Base-by-base conservation (phyloP, 2,888 invertebrate genomes). In the Hydropsyche betteni region DNA sequence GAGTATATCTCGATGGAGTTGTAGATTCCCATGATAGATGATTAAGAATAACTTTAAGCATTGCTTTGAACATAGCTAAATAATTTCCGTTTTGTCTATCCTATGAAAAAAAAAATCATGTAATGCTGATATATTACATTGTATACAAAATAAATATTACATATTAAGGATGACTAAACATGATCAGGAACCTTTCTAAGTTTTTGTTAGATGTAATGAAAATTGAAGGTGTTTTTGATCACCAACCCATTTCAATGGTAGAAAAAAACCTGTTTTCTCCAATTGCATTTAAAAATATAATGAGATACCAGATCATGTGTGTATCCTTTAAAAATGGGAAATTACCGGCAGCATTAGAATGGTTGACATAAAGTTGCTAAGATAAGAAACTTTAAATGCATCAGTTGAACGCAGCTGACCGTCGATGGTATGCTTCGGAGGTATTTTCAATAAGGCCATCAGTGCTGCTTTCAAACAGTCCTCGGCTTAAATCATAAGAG, bases 381-480 rank as follows among this genome's bases (percentile, higher is more conserved):
- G 83, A 81, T 93, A 92, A 0, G 91, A 89, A 8, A 90, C 85
- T 34, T 94, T 86, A 85, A 91, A 93, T 10, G 88, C 86, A 81
- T 96, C 94, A 0, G 93, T 91, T 75, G 91, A 90, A 80, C 91
- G 91, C 55, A 89, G 86, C 83, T 94, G 93, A 2, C 92, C 93
- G 79, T 95, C 95, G 79, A 92, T 94, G 89, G 82, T 90, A 85
- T 80, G 88, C 85, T 82, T 90, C 84, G 79, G 85, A 0, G 94
- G 93, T 81, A 96, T 87, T 80, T 96, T 95, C 0, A 92, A 90
- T 79, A 98, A 90, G 69, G 95, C 86, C 77, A 90, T 90, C 16
- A 98, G 89, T 0, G 96, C 92, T 38, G 96, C 94, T 85, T 97
- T 97, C 81, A 98, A 94, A 83, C 96, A 97, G 2, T 96, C 95